These are phyloP conservation scores for Chloropsis cyanopogon DNA, from an alignment of 2,113 vertebrate species.

Conservation along the genomic window DNA sequence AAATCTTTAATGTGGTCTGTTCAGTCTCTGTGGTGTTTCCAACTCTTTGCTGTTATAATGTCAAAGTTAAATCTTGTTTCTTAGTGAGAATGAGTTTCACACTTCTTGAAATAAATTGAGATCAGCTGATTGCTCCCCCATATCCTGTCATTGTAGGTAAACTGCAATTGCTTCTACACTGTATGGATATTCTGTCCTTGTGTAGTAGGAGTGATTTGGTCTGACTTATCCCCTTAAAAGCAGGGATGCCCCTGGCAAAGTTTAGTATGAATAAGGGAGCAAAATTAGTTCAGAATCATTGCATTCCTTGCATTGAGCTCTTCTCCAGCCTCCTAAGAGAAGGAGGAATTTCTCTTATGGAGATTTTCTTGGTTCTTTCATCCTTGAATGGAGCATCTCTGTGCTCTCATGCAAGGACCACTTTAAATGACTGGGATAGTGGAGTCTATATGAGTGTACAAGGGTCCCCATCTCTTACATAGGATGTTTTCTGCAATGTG, in stretches of 20 bases:
- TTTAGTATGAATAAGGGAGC: background rate
- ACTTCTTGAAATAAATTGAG: background rate
- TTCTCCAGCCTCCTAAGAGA: background rate
- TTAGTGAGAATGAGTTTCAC: background rate
- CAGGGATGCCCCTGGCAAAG: background rate
- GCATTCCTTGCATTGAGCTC: background rate
- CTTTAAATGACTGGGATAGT: background rate
- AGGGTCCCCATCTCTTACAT: background rate
- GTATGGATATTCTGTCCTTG: background rate
- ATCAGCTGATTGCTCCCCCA: background rate
- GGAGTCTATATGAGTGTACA: rapidly evolving
- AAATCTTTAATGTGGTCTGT: background rate
- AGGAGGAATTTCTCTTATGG: background rate
- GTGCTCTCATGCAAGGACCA: rapidly evolving
- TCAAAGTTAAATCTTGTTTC: background rate
- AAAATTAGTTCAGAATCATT: background rate
- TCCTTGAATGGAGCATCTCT: background rate
- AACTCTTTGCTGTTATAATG: background rate
- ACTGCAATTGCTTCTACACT: background rate
- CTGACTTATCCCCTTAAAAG: background rate
- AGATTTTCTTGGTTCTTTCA: background rate
- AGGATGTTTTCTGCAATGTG: background rate
- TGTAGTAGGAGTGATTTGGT: background rate
- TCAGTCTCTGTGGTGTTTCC: background rate
- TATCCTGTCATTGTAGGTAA: background rate